Base-by-base conservation (phyloP, 2,888 invertebrate species). In the Melinaea menophilus region DNA sequence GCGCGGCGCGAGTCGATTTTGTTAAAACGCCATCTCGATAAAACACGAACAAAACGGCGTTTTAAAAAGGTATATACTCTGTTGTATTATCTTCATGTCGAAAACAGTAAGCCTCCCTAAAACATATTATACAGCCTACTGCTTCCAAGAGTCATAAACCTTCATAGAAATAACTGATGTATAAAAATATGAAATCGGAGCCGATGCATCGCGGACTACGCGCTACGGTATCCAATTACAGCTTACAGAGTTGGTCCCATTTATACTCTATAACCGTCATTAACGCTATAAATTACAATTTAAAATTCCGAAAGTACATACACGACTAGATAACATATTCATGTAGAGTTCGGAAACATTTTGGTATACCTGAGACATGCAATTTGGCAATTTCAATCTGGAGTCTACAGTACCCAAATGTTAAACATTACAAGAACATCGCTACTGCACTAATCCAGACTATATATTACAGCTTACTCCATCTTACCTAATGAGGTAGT, bases 281-380 rank as follows among this genome's bases (percentile, higher is more conserved):
- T 84, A 85, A 85, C 78, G 79, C 85, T 89, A 88, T 82, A 86
- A 88, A 86, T 88, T 80, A 85, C 82, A 88, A 83, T 84, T 82
- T 85, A 86, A 83, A 84, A 85, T 88, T 90, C 90, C 90, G 90
- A 90, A 88, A 90, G 88, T 86, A 90, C 90, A 88, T 90, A 90
- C 90, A 89, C 80, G 90, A 90, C 90, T 90, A 90, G 90, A 90
- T 90, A 84, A 86, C 83, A 88, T 90, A 85, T 88, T 89, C 90
- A 90, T 90, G 90, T 83, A 90, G 89, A 88, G 88, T 90, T 90
- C 90, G 90, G 90, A 90, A 90, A 83, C 75, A 87, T 86, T 90
- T 89, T 88, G 89, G 88, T 88, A 88, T 85, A 88, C 83, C 86
- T 79, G 79, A 84, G 77, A 85, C 82, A 71, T 82, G 88, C 82